Base-by-base conservation (phyloP, 2,888 invertebrate genomes). In the Athrips mouffetella region DNA sequence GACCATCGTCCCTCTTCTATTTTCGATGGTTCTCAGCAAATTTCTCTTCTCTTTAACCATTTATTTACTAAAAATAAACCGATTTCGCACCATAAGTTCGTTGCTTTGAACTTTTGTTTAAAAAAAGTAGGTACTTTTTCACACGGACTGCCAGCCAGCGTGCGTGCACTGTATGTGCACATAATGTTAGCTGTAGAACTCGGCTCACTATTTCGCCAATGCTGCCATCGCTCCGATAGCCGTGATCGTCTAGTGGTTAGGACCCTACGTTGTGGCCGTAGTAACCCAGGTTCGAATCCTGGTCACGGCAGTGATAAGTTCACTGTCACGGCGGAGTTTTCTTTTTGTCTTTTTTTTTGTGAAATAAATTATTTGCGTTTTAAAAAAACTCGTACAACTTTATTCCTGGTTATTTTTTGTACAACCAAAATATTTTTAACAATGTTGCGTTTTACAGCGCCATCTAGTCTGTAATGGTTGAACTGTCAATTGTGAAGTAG, bases 181-280 rank as follows among this genome's bases (percentile, higher is more conserved):
- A 31, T 11, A 31, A 31, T 13, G 15, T 31, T 11, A 5, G 7
- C 1, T 5, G 42, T 33, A n/a, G 45, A 23, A 47, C 35, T 15
- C 16, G 29, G 21, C 30, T 29, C 15, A 18, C 21, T 41, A 53
- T 58, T 58, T 58, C 55, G 47, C 1, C 13, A 0, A 0, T 0
- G 0, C 10, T 1, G 4, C 35, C 49, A 54, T 15, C 41, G 52
- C 59, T 60, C 53, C 62, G 55, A 51, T 63, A 77, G 88, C 88
- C 89, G 89, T 89, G 88, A 89, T 89, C 89, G 89, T 89, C 86
- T 89, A 89, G 89, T 91, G 91, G 91, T 91, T 91, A 92, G 92
- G 91, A 92, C 91, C 90, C 91, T 91, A 91, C 92, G 92, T 92
- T 92, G 92, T 92, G 92, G 92, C 92, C 91, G 91, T 91, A 91